Base-by-base conservation (phyloP, 2,113 vertebrate genomes). In the Aix galericulata region DNA sequence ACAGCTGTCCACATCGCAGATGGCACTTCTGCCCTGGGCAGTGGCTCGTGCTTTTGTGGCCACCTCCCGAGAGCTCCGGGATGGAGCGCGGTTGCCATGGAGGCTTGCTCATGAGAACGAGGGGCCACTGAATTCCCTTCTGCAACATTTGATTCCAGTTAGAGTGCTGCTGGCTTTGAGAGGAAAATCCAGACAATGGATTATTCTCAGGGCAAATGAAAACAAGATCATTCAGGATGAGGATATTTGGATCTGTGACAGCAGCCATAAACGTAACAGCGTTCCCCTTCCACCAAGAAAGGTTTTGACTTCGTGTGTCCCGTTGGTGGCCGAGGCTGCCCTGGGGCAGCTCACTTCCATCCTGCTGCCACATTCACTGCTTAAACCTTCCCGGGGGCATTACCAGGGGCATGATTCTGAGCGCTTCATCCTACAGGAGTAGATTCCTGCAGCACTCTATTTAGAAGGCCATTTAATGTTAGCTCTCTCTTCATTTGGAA, bases 401-500 rank as follows among this genome's bases (percentile, higher is more conserved):
- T 67, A 38, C 92, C 60, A 22, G 31, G 29, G 31, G 26, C 3
- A 5, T 40, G 68, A 88, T 76, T 91, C 56, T 15, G 66, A 82
- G 42, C n/a, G 46, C 89, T 86, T 93, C 75, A 69, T 87, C 82
- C 74, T 80, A 12, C 53, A 17, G 32, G 59, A 71, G 68, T 4
- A 55, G 42, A 38, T 90, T 89, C 67, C 46, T 72, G 63, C 68
- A 73, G 88, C 73, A 92, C 59, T 92, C 78, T 91, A 32, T 94
- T 94, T 89, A 85, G 95, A 77, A 85, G 40, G 86, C 82, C 81
- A 73, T 90, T 96, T 96, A 94, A 93, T 79, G 88, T n/a, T 87
- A 50, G 76, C 78, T 62, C 73, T 86, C 83, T 93, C 86, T 93
- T 96, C 81, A 92, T 93, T 94, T 91, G 93, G 94, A 94, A 97